Conservation (phyloP, 1,140 invertebrate genomes). For the Scaptodrosophila lebanonensis region DNA sequence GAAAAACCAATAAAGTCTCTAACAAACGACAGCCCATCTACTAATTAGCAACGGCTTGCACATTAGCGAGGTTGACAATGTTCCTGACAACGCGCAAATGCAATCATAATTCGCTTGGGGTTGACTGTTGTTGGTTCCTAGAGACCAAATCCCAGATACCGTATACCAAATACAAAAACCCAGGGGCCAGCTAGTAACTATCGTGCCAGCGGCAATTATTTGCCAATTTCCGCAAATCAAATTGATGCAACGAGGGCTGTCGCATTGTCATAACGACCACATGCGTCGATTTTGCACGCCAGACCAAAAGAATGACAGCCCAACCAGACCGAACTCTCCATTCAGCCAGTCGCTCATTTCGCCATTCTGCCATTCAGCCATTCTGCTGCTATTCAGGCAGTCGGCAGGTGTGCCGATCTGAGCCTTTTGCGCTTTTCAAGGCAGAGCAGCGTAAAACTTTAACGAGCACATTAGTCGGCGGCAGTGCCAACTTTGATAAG, state of each 20-base stretch:
- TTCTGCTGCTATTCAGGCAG: neutral
- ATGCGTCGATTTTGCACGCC: constrained; percentile 47
- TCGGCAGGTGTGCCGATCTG: constrained; percentile 42
- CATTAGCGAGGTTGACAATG: constrained; percentile 36
- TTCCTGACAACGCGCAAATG: constrained; percentile 47
- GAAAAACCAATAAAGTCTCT: constrained; percentile 52
- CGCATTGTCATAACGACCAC: constrained; percentile 74
- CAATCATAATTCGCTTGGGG: constrained; percentile 20
- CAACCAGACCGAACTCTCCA: too few species aligned
- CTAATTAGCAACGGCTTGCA: constrained; percentile 66
- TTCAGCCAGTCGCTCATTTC: neutral
- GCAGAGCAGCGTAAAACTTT: constrained; percentile 65
- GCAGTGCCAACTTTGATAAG: constrained; percentile 18
- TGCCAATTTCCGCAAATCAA: constrained; percentile 62
- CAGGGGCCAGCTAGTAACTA: constrained; percentile 9
- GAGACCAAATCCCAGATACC: too few species aligned
- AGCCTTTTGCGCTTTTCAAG: constrained; percentile 59
- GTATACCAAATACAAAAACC: too few species aligned
- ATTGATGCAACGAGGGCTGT: constrained; percentile 37
- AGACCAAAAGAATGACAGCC: too few species aligned
- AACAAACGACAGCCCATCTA: constrained; percentile 41
- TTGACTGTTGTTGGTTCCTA: too few species aligned
- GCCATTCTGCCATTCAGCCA: too few species aligned
- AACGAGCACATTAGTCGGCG: constrained; percentile 65
- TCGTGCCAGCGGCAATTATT: constrained; percentile 52